Evolutionary conservation across 2,797 vertebrate genomes (phyloP), one percentile per base, ranked within the genome.

Genomic region (Passerculus sandwichensis): DNA sequence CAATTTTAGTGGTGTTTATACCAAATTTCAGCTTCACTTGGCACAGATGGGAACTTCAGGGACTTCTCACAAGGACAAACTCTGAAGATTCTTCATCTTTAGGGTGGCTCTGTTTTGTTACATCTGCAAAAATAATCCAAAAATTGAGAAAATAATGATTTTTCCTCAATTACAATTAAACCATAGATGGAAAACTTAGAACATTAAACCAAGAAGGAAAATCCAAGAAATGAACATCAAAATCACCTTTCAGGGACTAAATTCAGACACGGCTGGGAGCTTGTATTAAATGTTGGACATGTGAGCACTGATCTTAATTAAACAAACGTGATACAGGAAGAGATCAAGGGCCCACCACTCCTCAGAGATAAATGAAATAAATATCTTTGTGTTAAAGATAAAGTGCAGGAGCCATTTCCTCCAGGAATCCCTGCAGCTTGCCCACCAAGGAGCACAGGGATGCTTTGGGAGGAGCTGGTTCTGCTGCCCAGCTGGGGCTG

Each of bases 1-100:
- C n/a, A 94, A 82, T 93, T 94, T 81, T 69, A 15, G 15, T 83
- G 82, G 59, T 32, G 38, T 77, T 88, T 81, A 79, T 10, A 65
- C 32, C 67, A 71, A 93, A 89, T 62, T 83, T 93, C 77, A 64
- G 0, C 71, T 79, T 89, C 47, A 27, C 14, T 54, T 80, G 8
- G 14, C 27, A 27, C 0, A 48, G 40, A 40, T 40, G 14, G 40
- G 18, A n/a, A 83, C 32, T 53, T 65, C 32, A 76, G 0, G 0
- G 6, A 10, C 13, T 78, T 61, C 42, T 75, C 34, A 42, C 25
- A 38, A 45, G 13, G 15, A 29, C 62, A 65, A 47, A 81, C 62
- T 8, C 14, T 72, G 21, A 61, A n/a, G 16, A 20, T 13, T 53
- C 26, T 75, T 65, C 13, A 11, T 10, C 7, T 57, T 81, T 61